Percentiles rank a stretch among this genome's conserved stretches.
Conservation (phyloP, 2,113 vertebrate genomes). For the Hiodon tergisus region DNA sequence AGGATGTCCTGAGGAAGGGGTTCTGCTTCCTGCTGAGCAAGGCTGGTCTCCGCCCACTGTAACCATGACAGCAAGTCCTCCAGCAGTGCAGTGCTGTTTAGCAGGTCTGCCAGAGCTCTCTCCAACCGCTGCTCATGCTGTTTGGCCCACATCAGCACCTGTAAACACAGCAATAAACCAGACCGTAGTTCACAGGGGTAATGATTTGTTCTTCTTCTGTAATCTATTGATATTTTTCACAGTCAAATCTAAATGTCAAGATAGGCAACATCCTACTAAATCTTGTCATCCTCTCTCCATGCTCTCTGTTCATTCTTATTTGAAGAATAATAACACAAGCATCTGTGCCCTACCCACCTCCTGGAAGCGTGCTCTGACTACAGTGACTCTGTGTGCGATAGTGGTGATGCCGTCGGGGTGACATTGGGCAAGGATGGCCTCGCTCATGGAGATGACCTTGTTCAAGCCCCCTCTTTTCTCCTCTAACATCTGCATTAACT, state of each 20-base stretch:
- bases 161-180: conserved; percentile 7
- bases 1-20: conserved; percentile 84
- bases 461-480: conserved; percentile 84
- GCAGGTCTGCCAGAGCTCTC: conserved; percentile 77
- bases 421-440: conserved; percentile 80
- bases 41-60: conserved; percentile 87
- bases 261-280: no score
- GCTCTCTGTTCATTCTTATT: no score
- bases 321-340: background rate
- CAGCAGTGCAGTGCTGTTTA: conserved; percentile 83
- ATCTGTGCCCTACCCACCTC: conserved; percentile 67
- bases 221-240: no score
- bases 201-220: no score
- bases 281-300: no score
- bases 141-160: conserved; percentile 95
- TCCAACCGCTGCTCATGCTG: conserved; percentile 95
- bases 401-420: conserved; percentile 94
- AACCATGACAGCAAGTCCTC: conserved; percentile 94
- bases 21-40: conserved; percentile 86
- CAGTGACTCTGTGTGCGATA: conserved; percentile 97
- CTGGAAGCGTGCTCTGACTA: conserved; percentile 91
- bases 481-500: conserved; percentile 95
- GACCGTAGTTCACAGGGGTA: background rate
- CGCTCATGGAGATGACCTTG: conserved; percentile 81
- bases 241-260: no score